Base-by-base conservation (phyloP, 30 jellyfish, hydroid and myxozoan species). In the Aurelia sp. region DNA sequence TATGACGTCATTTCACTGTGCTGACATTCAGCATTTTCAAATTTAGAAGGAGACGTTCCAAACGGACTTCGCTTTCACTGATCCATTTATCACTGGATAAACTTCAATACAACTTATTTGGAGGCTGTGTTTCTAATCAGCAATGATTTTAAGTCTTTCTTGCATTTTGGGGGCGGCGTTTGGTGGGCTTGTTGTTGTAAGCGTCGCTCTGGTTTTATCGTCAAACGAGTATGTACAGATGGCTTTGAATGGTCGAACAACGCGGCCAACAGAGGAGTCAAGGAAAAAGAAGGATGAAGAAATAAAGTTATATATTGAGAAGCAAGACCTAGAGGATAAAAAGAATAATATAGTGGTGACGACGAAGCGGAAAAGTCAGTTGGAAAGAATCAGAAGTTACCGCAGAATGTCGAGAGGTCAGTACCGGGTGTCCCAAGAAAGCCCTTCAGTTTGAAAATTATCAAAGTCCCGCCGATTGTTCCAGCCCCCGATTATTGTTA, bases 261-360 rank as follows among this genome's bases (percentile, higher is more conserved):
- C 79, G 31, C 59, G 79, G 7, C 79, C 61, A 31, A 10, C 79
- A 55, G 66, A 13, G 41, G 62, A 69, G 79, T 4, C 9, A 31
- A 69, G 79, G 27, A 69, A 37, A 31, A 69, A 48, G 27, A 69
- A 48, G 21, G 79, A 69, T 6, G 61, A 27, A 33, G 41, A 69
- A 48, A 17, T 37, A 48, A 22, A 11, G 5, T 51, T 23, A 19
- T 69, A 35, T 11, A 48, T 23, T 51, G 53, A 13, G 61, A 37
- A 69, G 12, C 61, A 18, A 48, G 53, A 18, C 3, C 55, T 44
- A 13, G 55, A 44, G 55, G 55, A 44, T 44, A 55, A 69, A 59
- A 12, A 59, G 69, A 59, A 59, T 11, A 21, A 59, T 13, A 59
- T 11, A 59, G 0, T 21, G 23, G 50, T 37, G 7, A 37, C 7